These are phyloP conservation scores for Dasysyrphus albostriatus DNA, from an alignment of 2,888 invertebrate genomes.

Conservation along the genomic window DNA sequence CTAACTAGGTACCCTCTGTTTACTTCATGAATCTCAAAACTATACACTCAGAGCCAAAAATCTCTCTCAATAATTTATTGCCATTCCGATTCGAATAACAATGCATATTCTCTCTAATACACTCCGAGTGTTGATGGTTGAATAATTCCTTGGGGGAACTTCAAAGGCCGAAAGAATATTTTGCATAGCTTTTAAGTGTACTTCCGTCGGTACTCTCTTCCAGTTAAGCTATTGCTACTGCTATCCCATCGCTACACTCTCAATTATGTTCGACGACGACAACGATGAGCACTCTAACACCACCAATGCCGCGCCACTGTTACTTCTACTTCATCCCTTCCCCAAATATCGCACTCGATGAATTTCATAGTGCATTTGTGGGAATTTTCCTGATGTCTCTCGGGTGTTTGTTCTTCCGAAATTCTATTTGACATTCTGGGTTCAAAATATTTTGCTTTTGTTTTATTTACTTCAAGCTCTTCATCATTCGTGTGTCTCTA, in stretches of 20 bases:
- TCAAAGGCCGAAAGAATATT: conserved; percentile 50
- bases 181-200: conserved; percentile 64
- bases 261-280: conserved; percentile 17
- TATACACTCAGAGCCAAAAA: conserved; percentile 26
- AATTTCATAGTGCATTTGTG: conserved; percentile 69
- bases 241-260: conserved; percentile 1
- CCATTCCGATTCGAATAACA: conserved; percentile 62
- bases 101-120: conserved; percentile 21
- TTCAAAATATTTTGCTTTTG: conserved; percentile 35
- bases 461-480: conserved; percentile 22
- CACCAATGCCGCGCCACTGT: background rate
- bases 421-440: conserved; percentile 72
- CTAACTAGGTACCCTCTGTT: conserved; percentile 28
- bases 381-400: conserved; percentile 63
- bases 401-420: conserved; percentile 64
- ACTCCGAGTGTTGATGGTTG: conserved; percentile 31
- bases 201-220: conserved; percentile 59
- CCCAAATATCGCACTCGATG: conserved; percentile 30
- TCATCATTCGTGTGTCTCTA: conserved; percentile 11
- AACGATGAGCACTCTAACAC: conserved; percentile 49
- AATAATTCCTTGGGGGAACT: conserved; percentile 53
- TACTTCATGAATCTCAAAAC: conserved; percentile 34
- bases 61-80: conserved; percentile 62
- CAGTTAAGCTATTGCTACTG: conserved; percentile 46
- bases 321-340: conserved; percentile 10